Percentiles rank a stretch among this genome's conserved stretches.
Conservation (phyloP, 1,140 invertebrate genomes). For the Lepidotrigona ventralis region DNA sequence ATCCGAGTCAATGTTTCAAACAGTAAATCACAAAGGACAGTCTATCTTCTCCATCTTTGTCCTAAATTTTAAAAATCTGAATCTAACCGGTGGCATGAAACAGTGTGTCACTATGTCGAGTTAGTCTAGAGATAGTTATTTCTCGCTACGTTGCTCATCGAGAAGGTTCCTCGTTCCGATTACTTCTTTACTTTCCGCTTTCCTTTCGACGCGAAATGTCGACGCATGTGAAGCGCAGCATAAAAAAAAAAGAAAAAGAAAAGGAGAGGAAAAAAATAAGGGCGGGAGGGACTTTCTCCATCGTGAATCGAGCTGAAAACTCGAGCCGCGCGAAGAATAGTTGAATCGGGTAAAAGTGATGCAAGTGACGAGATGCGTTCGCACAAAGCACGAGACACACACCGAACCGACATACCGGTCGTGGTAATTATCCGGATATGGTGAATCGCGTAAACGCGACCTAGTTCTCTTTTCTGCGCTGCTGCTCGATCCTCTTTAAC, state of each 20-base stretch:
- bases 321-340: constrained; percentile 28
- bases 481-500: constrained; percentile 46
- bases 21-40: no score
- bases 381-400: constrained; percentile 47
- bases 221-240: not conserved
- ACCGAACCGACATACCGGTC: constrained; percentile 50
- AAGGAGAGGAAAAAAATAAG: no score
- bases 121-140: no score
- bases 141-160: no score
- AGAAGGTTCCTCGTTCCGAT: no score
- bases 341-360: constrained; percentile 57
- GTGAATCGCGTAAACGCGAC: constrained; percentile 66
- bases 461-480: constrained; percentile 58
- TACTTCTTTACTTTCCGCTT: no score
- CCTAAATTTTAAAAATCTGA: no score
- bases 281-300: not conserved
- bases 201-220: not conserved
- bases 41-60: no score
- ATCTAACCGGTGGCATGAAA: no score
- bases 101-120: no score
- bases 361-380: constrained; percentile 45
- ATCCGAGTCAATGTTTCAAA: no score
- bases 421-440: constrained; percentile 68
- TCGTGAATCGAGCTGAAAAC: not conserved
- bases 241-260: no score